Evolutionary conservation across 2,113 vertebrate genomes (phyloP).

Genomic region (Desmodus rotundus): DNA sequence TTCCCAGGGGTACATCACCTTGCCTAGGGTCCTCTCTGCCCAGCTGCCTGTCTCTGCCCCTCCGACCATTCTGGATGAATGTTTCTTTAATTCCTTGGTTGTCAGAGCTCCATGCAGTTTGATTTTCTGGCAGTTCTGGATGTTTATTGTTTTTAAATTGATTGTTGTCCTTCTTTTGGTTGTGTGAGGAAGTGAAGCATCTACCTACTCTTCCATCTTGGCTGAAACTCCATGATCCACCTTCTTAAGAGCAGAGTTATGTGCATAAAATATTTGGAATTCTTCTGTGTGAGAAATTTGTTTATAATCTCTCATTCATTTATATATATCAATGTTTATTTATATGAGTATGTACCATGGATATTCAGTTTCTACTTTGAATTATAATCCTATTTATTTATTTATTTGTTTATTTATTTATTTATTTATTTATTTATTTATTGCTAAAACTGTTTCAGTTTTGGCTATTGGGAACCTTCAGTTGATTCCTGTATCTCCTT

Average conservation of each 20-base stretch:
- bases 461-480: background rate
- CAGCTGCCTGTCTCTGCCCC: too few species aligned
- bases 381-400: background rate
- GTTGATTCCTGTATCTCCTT: background rate
- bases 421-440: background rate
- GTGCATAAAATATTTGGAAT: background rate
- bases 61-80: too few species aligned
- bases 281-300: background rate
- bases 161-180: too few species aligned
- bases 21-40: too few species aligned
- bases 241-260: background rate
- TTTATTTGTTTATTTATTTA: background rate
- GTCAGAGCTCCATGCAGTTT: too few species aligned
- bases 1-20: too few species aligned
- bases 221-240: background rate
- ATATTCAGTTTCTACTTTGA: background rate
- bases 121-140: too few species aligned
- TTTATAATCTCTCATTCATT: background rate
- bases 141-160: too few species aligned
- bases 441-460: background rate
- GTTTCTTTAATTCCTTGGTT: too few species aligned
- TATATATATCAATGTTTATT: background rate
- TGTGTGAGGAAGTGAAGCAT: too few species aligned
- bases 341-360: background rate
- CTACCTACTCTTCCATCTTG: too few species aligned